Base-by-base conservation (phyloP, 1,140 invertebrate species). In the Stenopsyche tienmushanensis region DNA sequence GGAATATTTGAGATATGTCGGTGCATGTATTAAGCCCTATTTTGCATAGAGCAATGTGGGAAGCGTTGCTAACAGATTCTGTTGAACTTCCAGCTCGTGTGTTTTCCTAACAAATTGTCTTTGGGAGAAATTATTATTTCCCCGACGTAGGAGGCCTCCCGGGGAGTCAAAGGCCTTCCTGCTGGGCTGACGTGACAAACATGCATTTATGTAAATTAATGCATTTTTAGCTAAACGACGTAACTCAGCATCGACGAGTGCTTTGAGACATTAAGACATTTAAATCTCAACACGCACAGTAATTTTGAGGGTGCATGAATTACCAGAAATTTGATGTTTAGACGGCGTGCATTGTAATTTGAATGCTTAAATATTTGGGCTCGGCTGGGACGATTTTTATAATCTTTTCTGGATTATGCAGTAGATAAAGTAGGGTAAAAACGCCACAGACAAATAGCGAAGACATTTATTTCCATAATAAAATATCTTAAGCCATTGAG, bases 171-270 rank as follows among this genome's bases (percentile, higher is more conserved):
- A 5, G 13, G 13, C 29, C 29, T 34, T 17, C n/a, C 29, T 24
- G 41, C 29, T 26, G 29, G 55, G 24, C 20, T 25, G 26, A 41
- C 34, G 55, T 44, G 24, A 41, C 55, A 45, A 47, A 47, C 8
- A 21, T 45, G 55, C 55, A 26, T 58, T 58, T 58, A 58, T 57
- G 54, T 57, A 58, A 58, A 47, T 47, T 18, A 47, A 47, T 47
- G 18, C 18, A 15, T 47, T 47, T 47, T 47, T 47, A 39, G n/a
- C n/a, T 47, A 7, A 47, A 47, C 17, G 10, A 15, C 18, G 44
- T 15, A 47, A 47, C 8, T 15, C 8, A 47, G 44, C 17, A 9
- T 47, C 5, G 18, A 9, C 18, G 18, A 47, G 5, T 34, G 29
- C 5, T 34, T 13, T 34, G 29, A 7, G 29, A 34, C 29, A 34